Evolutionary conservation across 2,888 invertebrate species (phyloP).

Genomic region (Eupithecia tripunctaria): DNA sequence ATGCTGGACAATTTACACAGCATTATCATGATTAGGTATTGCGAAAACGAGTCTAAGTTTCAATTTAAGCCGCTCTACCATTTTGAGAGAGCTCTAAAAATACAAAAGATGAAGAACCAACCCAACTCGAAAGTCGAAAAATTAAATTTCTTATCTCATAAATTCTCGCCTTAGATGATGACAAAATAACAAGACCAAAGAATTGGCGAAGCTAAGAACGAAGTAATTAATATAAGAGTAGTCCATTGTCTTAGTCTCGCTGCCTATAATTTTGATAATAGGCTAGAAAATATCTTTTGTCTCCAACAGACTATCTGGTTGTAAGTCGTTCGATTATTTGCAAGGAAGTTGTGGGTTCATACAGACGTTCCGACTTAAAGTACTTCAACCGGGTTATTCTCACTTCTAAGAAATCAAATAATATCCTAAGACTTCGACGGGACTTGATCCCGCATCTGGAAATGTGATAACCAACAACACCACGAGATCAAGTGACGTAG

Average conservation of each 20-base stretch:
- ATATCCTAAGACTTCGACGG: no score
- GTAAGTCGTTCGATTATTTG: slow-evolving; percentile 73
- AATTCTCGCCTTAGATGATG: slow-evolving; percentile 42
- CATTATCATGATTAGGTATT: no score
- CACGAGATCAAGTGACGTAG: no score
- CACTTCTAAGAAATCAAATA: no score
- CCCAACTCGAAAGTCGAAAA: slow-evolving; percentile 1
- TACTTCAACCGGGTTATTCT: not conserved
- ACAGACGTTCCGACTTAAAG: slow-evolving; percentile 10
- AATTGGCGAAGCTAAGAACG: slow-evolving; percentile 69
- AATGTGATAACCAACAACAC: no score
- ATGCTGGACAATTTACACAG: no score
- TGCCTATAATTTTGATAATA: slow-evolving; percentile 83
- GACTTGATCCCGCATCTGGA: no score
- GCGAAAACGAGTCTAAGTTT: not conserved
- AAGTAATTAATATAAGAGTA: slow-evolving; percentile 77
- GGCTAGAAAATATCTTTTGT: slow-evolving; percentile 83
- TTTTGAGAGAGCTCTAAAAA: not conserved
- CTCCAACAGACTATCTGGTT: slow-evolving; percentile 70
- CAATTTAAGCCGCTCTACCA: not conserved
- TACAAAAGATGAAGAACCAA: not conserved
- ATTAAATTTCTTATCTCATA: slow-evolving; percentile 24
- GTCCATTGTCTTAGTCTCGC: slow-evolving; percentile 69
- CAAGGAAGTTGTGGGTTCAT: slow-evolving; percentile 12
- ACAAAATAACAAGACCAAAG: slow-evolving; percentile 65